Evolutionary conservation across 2,113 vertebrate genomes (phyloP).

Genomic region (Xenopus tropicalis): DNA sequence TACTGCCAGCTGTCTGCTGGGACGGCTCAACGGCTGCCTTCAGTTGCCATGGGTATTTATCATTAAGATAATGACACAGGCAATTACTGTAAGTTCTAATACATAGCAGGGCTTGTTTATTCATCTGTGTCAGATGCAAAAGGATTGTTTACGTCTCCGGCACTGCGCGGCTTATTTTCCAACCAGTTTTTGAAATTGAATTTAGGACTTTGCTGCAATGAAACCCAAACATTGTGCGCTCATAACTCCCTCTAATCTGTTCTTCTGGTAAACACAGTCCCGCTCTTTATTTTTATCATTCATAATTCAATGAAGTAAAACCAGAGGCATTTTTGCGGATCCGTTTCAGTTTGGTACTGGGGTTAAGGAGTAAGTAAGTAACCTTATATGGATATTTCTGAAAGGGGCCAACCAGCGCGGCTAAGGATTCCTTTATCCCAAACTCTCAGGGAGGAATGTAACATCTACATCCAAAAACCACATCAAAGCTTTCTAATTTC

Average conservation of each 20-base stretch:
- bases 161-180: not conserved
- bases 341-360: not conserved
- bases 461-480: constrained; percentile 27
- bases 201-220: not conserved
- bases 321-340: not conserved
- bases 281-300: not conserved
- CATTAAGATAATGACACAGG: too few relatives aligned
- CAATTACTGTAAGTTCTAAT: too few relatives aligned
- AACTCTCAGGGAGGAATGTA: not conserved
- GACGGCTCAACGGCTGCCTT: too few relatives aligned
- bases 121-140: too few relatives aligned
- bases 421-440: not conserved
- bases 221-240: not conserved
- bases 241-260: not conserved
- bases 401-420: not conserved
- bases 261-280: not conserved
- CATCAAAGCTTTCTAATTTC: constrained; percentile 34
- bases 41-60: too few relatives aligned
- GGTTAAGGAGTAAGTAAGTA: not conserved
- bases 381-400: constrained; percentile 32
- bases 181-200: not conserved
- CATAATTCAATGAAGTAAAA: constrained; percentile 5
- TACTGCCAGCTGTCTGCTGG: too few relatives aligned
- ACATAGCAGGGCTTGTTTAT: too few relatives aligned
- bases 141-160: too few relatives aligned